Evolutionary conservation across 2,797 vertebrate genomes (phyloP), one percentile per base, ranked within the genome.

Genomic region (Falco columbarius): DNA sequence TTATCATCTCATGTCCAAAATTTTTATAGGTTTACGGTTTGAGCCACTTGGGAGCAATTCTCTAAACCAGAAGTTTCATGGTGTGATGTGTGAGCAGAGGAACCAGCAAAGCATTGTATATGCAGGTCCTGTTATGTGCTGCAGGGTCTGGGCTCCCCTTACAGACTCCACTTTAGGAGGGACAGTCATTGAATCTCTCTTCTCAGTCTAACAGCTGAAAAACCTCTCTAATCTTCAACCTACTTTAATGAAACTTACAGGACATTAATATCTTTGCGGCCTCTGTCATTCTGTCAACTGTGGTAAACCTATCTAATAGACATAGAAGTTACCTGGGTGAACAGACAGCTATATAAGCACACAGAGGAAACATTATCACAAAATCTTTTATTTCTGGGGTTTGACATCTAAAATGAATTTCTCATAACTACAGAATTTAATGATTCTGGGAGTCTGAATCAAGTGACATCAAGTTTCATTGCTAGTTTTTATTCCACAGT

Each of bases 81-180:
- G 1, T 36, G 24, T 36, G 22, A 4, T 65, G 9, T 29, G 44
- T 9, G 12, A 67, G 8, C 36, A 81, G 65, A 84, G 27, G 54
- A 94, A 36, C 2, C 6, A 63, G 26, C 16, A 72, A 52, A 76
- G 29, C 38, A 46, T 20, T 3, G 0, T 26, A 38, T 18, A 2
- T 9, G 0, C 22, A 65, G 24, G 22, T 58, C 23, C 26, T 51
- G 14, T 36, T 55, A 15, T 0, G 0, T 30, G 18, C 51, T 74
- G 7, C 3, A 7, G 74, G 14, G 16, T 4, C 11, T 63, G 21
- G 23, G 46, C 8, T 87, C n/a, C 17, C 62, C 36, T 81, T 47
- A 34, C 2, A 42, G 34, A 19, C 23, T 71, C 14, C 30, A 13
- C 9, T 34, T 81, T 1, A 44, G 49, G 13, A 42, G 7, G 3